These are phyloP conservation scores for Caenorhabditis plicata DNA, from an alignment of 2,888 invertebrate genomes.

Conservation along the genomic window DNA sequence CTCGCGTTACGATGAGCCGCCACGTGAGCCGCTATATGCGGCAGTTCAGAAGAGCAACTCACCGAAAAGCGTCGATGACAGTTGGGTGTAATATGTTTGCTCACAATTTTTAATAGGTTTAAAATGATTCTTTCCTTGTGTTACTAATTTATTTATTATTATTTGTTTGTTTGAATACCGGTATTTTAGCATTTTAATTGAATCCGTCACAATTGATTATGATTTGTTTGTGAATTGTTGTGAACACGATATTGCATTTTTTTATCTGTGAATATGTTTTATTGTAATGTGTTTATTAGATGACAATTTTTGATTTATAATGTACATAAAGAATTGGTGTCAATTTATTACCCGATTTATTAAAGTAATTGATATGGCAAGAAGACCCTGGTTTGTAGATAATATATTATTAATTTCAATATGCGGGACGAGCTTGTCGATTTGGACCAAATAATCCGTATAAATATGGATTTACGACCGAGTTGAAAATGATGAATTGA, in stretches of 20 bases:
- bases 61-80: conserved; percentile 48
- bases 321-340: background rate
- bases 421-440: conserved; percentile 4
- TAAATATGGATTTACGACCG: conserved; percentile 63
- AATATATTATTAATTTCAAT: background rate
- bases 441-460: conserved; percentile 48
- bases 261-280: no score
- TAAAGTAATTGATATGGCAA: background rate
- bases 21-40: conserved; percentile 59
- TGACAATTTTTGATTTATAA: background rate
- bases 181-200: no score
- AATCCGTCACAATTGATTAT: no score
- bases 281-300: no score
- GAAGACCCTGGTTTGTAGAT: conserved; percentile 2
- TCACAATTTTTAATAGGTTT: no score
- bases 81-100: conserved; percentile 65
- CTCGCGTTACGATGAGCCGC: conserved; percentile 22
- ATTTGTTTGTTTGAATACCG: no score
- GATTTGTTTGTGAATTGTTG: no score
- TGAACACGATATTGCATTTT: no score
- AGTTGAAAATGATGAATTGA: conserved; percentile 63
- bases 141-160: no score
- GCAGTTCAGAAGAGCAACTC: conserved; percentile 54
- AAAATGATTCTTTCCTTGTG: no score
- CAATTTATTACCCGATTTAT: background rate